These are phyloP conservation scores for Petroica traversi DNA, from an alignment of 2,113 vertebrate genomes.

Conservation along the genomic window DNA sequence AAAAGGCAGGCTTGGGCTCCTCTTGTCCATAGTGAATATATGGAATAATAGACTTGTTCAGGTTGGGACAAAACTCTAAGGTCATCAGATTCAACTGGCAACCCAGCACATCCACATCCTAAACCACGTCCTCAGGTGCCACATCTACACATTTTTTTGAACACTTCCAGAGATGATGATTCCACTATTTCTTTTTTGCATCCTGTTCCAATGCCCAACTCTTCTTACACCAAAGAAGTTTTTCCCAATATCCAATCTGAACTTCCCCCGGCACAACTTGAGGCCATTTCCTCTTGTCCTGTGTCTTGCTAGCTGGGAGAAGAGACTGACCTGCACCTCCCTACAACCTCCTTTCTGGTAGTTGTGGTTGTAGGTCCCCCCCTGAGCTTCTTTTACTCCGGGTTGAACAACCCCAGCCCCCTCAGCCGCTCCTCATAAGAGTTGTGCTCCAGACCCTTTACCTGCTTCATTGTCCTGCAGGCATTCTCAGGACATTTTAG, in stretches of 20 bases:
- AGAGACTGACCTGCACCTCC: background rate
- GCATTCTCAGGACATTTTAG: background rate
- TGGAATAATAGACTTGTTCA: background rate
- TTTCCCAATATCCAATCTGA: background rate
- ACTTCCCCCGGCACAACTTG: background rate
- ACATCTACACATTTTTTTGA: background rate
- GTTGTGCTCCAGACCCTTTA: background rate
- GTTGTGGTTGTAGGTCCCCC: background rate
- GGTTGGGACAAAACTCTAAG: background rate
- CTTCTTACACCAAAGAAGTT: background rate
- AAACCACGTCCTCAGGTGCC: too few relatives aligned
- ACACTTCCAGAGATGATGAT: background rate
- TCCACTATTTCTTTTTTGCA: background rate
- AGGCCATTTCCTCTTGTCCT: background rate
- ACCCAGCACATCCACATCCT: background rate
- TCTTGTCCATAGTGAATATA: background rate
- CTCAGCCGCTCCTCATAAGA: accelerated
- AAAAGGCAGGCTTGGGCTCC: background rate
- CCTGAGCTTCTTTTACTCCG: background rate
- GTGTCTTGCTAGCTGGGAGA: background rate
- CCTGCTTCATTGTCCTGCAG: too few relatives aligned
- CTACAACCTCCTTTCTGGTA: background rate
- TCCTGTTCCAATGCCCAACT: background rate
- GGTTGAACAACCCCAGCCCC: background rate
- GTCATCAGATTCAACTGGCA: background rate